Base-by-base conservation (phyloP, 2,113 vertebrate genomes). In the Macrotus californicus region DNA sequence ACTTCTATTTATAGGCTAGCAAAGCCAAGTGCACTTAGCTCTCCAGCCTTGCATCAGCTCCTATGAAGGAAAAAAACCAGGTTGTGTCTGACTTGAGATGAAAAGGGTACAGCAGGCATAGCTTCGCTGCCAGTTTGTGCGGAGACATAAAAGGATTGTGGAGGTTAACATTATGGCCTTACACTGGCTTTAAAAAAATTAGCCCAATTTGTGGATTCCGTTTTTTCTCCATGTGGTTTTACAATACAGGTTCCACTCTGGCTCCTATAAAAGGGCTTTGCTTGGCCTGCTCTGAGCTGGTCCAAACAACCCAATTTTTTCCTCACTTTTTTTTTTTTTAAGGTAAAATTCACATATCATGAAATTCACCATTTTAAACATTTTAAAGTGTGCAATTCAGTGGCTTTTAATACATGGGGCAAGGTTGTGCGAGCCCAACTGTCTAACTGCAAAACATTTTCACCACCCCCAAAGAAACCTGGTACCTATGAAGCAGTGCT, bases 281-380 rank as follows among this genome's bases (percentile, higher is more conserved):
- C 80, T 52, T 91, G 41, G 46, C 59, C 56, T 7, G 7, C 41
- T 91, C n/a, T n/a, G 50, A 70, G 21, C 16, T 70, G 43, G n/a
- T 59, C 29, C 84, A 75, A 39, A 13, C 59, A 87, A 83, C 5
- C 19, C 26, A 80, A 41, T 11, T 50, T 87, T 36, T 39, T 26
- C 31, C 26, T 90, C 66, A 2, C 15, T 54, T 67, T 76, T 87
- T 66, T 54, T 67, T 76, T 87, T 90, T 73, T 89, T 67, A 36
- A 87, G 46, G 50, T 91, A 95, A 92, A 89, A 92, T 80, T 87
- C 43, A 92, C 41, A 90, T n/a, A 85, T 69, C 46, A 64, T 52
- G 64, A 92, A 91, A 94, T 61, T 67, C 29, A 73, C 66, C 41
- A 52, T 70, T 93, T 66, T 52, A 72, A 87, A 61, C 13, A 70